These are phyloP conservation scores for Calliopum simillimum DNA, from an alignment of 2,888 invertebrate species.

Conservation along the genomic window DNA sequence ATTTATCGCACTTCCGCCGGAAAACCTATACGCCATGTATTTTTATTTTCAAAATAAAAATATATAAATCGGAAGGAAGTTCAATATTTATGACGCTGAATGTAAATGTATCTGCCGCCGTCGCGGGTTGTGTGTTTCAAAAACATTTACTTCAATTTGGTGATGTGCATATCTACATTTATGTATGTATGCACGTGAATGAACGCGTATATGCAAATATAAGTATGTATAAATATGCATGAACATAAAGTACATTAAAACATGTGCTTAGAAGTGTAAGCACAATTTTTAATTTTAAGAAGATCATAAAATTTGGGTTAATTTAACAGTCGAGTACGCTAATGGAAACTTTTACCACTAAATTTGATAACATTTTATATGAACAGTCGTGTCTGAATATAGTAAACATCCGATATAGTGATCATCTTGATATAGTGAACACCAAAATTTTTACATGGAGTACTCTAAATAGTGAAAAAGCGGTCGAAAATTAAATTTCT, in stretches of 20 bases:
- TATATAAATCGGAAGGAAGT: constrained; percentile 34
- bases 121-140: background rate
- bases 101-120: constrained; percentile 21
- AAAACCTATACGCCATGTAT: constrained; percentile 36
- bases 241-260: background rate
- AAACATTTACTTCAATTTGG: background rate
- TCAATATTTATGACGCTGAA: constrained; percentile 38
- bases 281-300: constrained; percentile 28
- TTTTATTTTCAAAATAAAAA: constrained; percentile 34
- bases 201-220: too few relatives aligned
- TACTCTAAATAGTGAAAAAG: too few relatives aligned
- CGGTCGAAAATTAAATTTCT: too few relatives aligned
- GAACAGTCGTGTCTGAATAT: too few relatives aligned
- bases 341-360: too few relatives aligned
- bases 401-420: too few relatives aligned
- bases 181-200: too few relatives aligned
- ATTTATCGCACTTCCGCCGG: constrained; percentile 36
- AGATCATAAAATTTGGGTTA: constrained; percentile 29
- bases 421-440: too few relatives aligned
- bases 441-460: too few relatives aligned
- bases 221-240: background rate
- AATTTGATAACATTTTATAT: too few relatives aligned
- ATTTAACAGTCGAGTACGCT: background rate
- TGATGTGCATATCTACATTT: background rate
- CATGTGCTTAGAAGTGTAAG: background rate